phyloP scores from a whole-genome alignment of 2,113 vertebrate species.

The Mirza zaza region DNA sequence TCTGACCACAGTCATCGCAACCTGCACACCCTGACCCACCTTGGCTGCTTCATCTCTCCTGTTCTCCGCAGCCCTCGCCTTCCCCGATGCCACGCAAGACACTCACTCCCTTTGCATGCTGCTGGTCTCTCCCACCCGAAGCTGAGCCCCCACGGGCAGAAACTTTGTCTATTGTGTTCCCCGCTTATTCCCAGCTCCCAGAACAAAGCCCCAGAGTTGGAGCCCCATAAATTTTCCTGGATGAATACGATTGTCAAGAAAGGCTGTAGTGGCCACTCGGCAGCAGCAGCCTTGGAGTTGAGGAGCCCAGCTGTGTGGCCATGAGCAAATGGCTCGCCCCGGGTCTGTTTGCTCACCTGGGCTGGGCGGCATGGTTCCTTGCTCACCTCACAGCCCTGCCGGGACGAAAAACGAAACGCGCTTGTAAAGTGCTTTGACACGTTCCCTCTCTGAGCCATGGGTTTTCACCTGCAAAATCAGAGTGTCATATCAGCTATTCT shows the following conservation, averaged over 20 bases:
- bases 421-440: not conserved
- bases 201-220: fast-evolving
- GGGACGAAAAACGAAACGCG: fast-evolving
- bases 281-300: fast-evolving
- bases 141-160: fast-evolving
- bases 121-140: not conserved
- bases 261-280: not conserved
- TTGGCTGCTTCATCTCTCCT: not conserved
- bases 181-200: not conserved
- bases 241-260: not conserved
- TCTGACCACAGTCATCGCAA: not conserved
- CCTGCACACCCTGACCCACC: no score
- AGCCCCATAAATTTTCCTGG: not conserved
- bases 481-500: not conserved
- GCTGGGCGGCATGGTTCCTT: not conserved
- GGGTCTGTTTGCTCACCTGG: not conserved
- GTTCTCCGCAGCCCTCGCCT: not conserved
- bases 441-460: not conserved
- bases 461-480: not conserved
- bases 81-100: not conserved
- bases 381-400: not conserved
- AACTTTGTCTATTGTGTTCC: not conserved
- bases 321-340: no score
- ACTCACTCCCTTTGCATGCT: no score
- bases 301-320: not conserved